phyloP scores from a whole-genome alignment of 2,888 invertebrate genomes.

The Geotrupes spiniger region DNA sequence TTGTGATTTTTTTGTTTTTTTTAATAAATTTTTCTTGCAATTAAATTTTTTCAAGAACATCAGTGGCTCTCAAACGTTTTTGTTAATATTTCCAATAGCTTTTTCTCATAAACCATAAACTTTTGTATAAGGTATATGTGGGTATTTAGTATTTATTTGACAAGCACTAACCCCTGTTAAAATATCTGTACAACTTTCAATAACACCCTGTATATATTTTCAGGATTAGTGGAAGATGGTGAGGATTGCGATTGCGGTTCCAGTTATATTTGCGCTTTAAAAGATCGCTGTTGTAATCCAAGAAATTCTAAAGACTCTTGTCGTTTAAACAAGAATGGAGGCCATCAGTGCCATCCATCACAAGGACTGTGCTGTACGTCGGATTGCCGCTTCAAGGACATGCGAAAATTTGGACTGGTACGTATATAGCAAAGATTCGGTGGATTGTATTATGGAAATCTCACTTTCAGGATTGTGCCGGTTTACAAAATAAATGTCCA shows the following conservation, averaged over 20 bases:
- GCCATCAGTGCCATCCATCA: constrained; percentile 54
- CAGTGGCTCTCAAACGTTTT: too few relatives aligned
- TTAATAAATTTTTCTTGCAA: too few relatives aligned
- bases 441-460: background rate
- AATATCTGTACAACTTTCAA: too few relatives aligned
- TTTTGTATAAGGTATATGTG: too few relatives aligned
- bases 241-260: constrained; percentile 72
- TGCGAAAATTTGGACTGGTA: constrained; percentile 42
- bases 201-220: background rate
- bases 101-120: too few relatives aligned
- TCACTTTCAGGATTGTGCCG: constrained; percentile 49
- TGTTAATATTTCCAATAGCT: too few relatives aligned
- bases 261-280: constrained; percentile 51
- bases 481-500: constrained; percentile 44
- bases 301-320: constrained; percentile 53
- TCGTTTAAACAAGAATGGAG: constrained; percentile 44
- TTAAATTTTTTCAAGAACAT: too few relatives aligned
- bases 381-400: constrained; percentile 49
- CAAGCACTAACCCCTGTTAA: too few relatives aligned
- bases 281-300: constrained; percentile 55
- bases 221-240: constrained; percentile 63
- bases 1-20: too few relatives aligned
- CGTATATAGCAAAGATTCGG: background rate
- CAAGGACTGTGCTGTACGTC: constrained; percentile 55
- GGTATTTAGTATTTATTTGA: too few relatives aligned